These are phyloP conservation scores for Malacoraja senta DNA, from an alignment of 2,797 vertebrate genomes.

Conservation along the genomic window DNA sequence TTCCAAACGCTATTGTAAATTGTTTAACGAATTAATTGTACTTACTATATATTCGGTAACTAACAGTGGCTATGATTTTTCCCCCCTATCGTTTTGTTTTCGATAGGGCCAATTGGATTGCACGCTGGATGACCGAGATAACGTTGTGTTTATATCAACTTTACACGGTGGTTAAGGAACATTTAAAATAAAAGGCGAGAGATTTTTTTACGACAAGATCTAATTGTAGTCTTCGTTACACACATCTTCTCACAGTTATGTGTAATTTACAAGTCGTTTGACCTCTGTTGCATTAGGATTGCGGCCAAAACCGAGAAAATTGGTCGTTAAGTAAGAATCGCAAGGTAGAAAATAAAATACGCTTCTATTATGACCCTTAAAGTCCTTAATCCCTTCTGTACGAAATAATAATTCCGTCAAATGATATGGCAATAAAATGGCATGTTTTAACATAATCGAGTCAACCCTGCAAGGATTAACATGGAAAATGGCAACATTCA, in stretches of 20 bases:
- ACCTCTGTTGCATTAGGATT: background rate
- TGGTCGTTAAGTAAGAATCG: background rate
- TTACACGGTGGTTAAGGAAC: constrained; percentile 79
- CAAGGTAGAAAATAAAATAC: background rate
- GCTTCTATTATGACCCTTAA: background rate
- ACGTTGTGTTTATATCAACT: constrained; percentile 90
- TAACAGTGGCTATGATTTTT: background rate
- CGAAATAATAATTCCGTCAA: background rate
- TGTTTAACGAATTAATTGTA: background rate
- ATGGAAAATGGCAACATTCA: background rate
- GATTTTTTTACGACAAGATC: background rate
- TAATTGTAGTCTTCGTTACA: background rate
- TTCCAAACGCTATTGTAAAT: too few relatives aligned
- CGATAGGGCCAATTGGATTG: constrained; percentile 87
- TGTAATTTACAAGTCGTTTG: constrained; percentile 13
- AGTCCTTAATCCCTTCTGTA: constrained; percentile 11
- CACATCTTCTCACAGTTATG: background rate
- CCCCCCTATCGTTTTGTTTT: constrained; percentile 33
- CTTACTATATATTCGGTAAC: too few relatives aligned
- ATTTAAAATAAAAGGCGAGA: background rate
- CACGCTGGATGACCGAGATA: constrained; percentile 83
- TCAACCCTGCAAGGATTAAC: background rate
- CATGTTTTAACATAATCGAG: constrained; percentile 3
- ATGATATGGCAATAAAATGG: background rate
- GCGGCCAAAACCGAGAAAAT: background rate